phyloP scores from a whole-genome alignment of 1,140 invertebrate species.

The Antheraea mylitta region DNA sequence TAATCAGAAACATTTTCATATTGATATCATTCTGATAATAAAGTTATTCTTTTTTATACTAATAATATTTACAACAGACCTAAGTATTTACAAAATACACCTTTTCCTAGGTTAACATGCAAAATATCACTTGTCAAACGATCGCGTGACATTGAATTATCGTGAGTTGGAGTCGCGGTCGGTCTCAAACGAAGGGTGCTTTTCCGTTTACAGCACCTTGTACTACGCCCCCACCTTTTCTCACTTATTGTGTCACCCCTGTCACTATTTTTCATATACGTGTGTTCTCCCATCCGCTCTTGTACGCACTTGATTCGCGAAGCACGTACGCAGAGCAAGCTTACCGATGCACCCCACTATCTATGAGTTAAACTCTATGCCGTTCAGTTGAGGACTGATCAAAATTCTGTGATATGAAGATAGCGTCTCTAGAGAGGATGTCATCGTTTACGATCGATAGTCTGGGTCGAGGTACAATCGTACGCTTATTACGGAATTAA shows the following conservation, averaged over 20 bases:
- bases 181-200: slow-evolving; percentile 31
- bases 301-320: slow-evolving; percentile 71
- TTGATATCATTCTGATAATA: no score
- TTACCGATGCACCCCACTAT: slow-evolving; percentile 27
- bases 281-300: slow-evolving; percentile 62
- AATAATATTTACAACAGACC: no score
- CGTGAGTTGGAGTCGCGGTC: neutral
- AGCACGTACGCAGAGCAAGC: slow-evolving; percentile 52
- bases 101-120: slow-evolving; percentile 18
- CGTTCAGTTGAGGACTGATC: slow-evolving; percentile 22
- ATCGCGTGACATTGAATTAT: slow-evolving; percentile 18
- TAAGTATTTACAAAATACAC: neutral
- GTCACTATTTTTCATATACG: slow-evolving; percentile 73
- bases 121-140: slow-evolving; percentile 11
- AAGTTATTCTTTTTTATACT: no score
- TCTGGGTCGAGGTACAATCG: slow-evolving; percentile 60
- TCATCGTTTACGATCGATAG: slow-evolving; percentile 53
- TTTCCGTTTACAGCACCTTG: slow-evolving; percentile 68
- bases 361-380: slow-evolving; percentile 37
- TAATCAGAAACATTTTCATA: no score
- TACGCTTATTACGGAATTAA: slow-evolving; percentile 60
- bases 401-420: slow-evolving; percentile 18
- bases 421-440: slow-evolving; percentile 29
- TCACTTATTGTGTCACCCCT: slow-evolving; percentile 63
- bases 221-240: slow-evolving; percentile 49